These are phyloP conservation scores for Harpalus rubripes DNA, from an alignment of 2,888 invertebrate species.

Conservation along the genomic window DNA sequence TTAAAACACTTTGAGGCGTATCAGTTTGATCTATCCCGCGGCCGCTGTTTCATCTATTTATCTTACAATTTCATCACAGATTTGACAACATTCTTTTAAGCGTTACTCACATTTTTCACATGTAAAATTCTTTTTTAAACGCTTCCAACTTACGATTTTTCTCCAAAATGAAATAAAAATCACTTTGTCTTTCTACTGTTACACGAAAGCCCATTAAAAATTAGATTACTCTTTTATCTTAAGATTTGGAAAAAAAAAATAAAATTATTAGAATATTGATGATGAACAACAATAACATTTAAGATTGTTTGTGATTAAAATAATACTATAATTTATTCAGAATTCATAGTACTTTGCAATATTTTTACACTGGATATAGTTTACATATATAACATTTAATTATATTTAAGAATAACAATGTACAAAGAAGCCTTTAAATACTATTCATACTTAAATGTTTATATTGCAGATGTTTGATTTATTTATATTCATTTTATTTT, in stretches of 20 bases:
- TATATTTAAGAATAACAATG: too few species aligned
- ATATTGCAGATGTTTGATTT: too few species aligned
- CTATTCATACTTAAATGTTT: too few species aligned
- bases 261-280: not conserved
- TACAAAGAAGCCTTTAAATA: too few species aligned
- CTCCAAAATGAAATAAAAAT: conserved; percentile 46
- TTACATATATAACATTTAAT: too few species aligned
- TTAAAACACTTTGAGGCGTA: conserved; percentile 55
- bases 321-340: too few species aligned
- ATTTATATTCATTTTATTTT: too few species aligned
- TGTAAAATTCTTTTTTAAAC: conserved; percentile 58
- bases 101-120: conserved; percentile 53
- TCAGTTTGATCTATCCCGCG: conserved; percentile 39
- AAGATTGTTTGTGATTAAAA: too few species aligned
- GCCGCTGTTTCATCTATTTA: conserved; percentile 45
- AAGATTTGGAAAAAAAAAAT: not conserved
- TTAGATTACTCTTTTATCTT: not conserved
- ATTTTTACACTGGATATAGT: too few species aligned
- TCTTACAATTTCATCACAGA: conserved; percentile 56
- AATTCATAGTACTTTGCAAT: too few species aligned
- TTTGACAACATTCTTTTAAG: conserved; percentile 58
- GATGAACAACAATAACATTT: not conserved
- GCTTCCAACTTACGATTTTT: conserved; percentile 53
- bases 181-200: conserved; percentile 19
- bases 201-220: not conserved